Base-by-base conservation (phyloP, 2,888 invertebrate species). In the Atrina japonica region DNA sequence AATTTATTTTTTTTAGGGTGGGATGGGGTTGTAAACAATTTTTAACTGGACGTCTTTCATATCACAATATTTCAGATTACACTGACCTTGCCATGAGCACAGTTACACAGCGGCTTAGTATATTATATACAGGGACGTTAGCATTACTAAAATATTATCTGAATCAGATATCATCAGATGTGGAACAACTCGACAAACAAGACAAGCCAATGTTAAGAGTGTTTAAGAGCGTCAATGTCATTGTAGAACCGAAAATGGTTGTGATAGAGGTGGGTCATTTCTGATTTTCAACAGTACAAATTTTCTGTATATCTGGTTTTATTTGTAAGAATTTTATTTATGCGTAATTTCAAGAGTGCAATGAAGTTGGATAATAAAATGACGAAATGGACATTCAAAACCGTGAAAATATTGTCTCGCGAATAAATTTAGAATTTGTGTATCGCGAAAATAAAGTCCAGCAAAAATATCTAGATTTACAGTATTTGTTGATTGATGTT, bases 11-110 rank as follows among this genome's bases (percentile, higher is more conserved):
- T n/a, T n/a, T n/a, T n/a, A n/a, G n/a, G n/a, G n/a, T n/a, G n/a
- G n/a, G n/a, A n/a, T n/a, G n/a, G n/a, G n/a, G n/a, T n/a, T n/a
- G n/a, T n/a, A n/a, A n/a, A 47, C 47, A 14, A 7, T 47, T n/a
- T 21, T 18, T 47, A 14, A n/a, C 47, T 47, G 21, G 11, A 41
- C 41, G 16, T 41, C 14, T 41, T 41, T 14, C 41, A 41, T 41
- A 16, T 41, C 14, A 41, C 41, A 41, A 29, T 16, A 16, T 59
- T 92, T 50, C 91, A 95, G 95, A 97, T 89, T 99, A 99, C 91
- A 99, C 98, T 0, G 98, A 98, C 88, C 94, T 99, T 93, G 95
- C 95, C 43, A 96, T 96, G 93, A 97, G 96, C 75, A 95, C 95
- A 76, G 95, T 99, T 71, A 94, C 95, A 29, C 99, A 99, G 91